Conservation (phyloP, 2,888 invertebrate species). For the Heliconius aoede region DNA sequence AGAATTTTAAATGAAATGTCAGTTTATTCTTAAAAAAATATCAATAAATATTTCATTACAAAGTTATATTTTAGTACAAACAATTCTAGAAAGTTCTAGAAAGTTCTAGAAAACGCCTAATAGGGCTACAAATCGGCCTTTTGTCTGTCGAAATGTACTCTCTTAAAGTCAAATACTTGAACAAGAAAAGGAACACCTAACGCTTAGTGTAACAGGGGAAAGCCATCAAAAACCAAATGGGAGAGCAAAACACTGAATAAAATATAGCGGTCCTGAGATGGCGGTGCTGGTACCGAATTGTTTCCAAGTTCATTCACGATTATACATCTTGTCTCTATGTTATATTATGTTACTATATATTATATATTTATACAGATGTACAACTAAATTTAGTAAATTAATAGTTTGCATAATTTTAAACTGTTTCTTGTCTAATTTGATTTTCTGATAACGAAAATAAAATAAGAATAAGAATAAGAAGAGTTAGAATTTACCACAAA, state of each 20-base stretch:
- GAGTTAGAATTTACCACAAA: too few species aligned
- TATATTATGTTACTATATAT: too few species aligned
- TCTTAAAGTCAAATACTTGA: constrained; percentile 35
- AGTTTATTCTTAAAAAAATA: too few species aligned
- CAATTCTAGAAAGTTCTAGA: not conserved
- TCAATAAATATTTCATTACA: too few species aligned
- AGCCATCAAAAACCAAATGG: constrained; percentile 46
- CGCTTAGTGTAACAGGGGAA: constrained; percentile 46
- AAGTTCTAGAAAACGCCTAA: not conserved
- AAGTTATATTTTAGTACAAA: not conserved
- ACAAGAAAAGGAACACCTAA: constrained; percentile 42
- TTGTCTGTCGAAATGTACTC: constrained; percentile 10
- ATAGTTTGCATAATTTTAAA: too few species aligned
- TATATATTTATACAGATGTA: not conserved
- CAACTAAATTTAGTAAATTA: too few species aligned
- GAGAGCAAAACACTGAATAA: constrained; percentile 47
- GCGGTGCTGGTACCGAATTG: not conserved
- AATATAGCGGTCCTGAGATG: constrained; percentile 40
- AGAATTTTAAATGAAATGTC: too few species aligned
- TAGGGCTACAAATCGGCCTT: not conserved
- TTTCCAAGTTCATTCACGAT: constrained; percentile 3
- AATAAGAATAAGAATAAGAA: too few species aligned
- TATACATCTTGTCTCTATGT: too few species aligned
- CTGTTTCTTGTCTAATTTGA: too few species aligned
- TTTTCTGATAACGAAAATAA: too few species aligned